Evolutionary conservation across 2,113 vertebrate species (phyloP).

Genomic region (Cottus gobio): DNA sequence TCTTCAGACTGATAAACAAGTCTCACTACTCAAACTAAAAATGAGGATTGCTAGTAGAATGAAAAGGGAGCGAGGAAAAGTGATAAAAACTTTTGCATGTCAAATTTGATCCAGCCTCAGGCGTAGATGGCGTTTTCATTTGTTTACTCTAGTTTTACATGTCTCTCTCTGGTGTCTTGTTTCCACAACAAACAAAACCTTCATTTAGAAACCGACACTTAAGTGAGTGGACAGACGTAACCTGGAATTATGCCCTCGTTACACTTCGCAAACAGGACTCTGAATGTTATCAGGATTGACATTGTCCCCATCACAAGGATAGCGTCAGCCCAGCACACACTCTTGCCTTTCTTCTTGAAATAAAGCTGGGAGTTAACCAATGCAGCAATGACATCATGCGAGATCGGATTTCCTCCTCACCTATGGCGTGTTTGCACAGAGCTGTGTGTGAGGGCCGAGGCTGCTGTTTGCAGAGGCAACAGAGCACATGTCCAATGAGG

Average conservation of each 20-base stretch:
- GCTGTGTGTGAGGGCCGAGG: slow-evolving; percentile 6
- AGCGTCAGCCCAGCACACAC: slow-evolving; percentile 4
- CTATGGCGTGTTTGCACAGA: slow-evolving; percentile 54
- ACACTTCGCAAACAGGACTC: slow-evolving; percentile 43
- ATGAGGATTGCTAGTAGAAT: neutral
- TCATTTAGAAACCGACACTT: slow-evolving; percentile 33
- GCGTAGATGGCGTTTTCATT: slow-evolving; percentile 5
- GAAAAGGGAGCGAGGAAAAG: neutral
- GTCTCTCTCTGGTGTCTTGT: slow-evolving; percentile 16
- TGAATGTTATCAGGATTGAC: slow-evolving; percentile 58
- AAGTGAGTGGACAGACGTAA: slow-evolving; percentile 46
- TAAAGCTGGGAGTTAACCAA: slow-evolving; percentile 31
- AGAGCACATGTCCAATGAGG: slow-evolving; percentile 6
- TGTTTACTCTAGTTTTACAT: slow-evolving; percentile 22
- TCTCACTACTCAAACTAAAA: neutral
- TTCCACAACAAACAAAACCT: slow-evolving; percentile 35
- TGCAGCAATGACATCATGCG: slow-evolving; percentile 42
- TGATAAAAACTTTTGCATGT: neutral
- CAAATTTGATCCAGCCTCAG: neutral
- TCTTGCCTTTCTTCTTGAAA: slow-evolving; percentile 24
- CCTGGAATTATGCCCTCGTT: slow-evolving; percentile 51
- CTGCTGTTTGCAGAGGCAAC: slow-evolving; percentile 56
- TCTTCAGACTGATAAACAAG: slow-evolving; percentile 19
- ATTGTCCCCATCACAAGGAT: slow-evolving; percentile 7
- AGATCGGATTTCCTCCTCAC: slow-evolving; percentile 42